Conservation (phyloP, 2,113 vertebrate genomes). For the Polypterus senegalus region DNA sequence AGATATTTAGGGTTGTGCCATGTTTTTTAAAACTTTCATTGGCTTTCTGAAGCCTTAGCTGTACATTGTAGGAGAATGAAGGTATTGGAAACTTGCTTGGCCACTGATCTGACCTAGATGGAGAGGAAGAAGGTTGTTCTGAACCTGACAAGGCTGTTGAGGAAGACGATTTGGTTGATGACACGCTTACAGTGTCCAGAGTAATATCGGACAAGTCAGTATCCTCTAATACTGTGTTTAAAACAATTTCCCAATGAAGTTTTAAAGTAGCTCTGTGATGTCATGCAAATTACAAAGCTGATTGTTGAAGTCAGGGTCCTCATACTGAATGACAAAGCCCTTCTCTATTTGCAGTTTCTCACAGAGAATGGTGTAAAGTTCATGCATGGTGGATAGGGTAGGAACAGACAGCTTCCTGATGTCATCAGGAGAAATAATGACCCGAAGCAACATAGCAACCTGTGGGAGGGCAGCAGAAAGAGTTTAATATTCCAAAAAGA, state of each 20-base stretch:
- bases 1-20: too few relatives aligned
- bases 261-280: slow-evolving; percentile 1
- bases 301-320: slow-evolving; percentile 17
- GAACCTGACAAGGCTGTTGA: too few relatives aligned
- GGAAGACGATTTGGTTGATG: slow-evolving; percentile 9
- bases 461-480: too few relatives aligned
- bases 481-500: too few relatives aligned
- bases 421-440: slow-evolving; percentile 13
- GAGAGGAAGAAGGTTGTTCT: too few relatives aligned
- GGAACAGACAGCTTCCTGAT: slow-evolving; percentile 15
- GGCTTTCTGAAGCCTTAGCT: slow-evolving; percentile 13
- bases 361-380: slow-evolving; percentile 7
- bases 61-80: slow-evolving; percentile 14
- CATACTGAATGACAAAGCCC: slow-evolving; percentile 15
- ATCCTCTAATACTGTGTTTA: too few relatives aligned
- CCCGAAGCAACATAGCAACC: slow-evolving; percentile 12
- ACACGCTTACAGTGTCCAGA: slow-evolving; percentile 12
- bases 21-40: slow-evolving; percentile 5
- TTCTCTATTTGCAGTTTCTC: too few relatives aligned
- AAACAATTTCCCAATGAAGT: background rate
- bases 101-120: slow-evolving; percentile 13
- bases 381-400: slow-evolving; percentile 4
- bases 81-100: slow-evolving; percentile 7
- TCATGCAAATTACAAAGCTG: slow-evolving; percentile 13
- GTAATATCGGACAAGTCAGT: too few relatives aligned